Percentiles rank a stretch among this genome's conserved stretches.
phyloP scores from a whole-genome alignment of 2,888 invertebrate genomes.

The Tipula vernalis region DNA sequence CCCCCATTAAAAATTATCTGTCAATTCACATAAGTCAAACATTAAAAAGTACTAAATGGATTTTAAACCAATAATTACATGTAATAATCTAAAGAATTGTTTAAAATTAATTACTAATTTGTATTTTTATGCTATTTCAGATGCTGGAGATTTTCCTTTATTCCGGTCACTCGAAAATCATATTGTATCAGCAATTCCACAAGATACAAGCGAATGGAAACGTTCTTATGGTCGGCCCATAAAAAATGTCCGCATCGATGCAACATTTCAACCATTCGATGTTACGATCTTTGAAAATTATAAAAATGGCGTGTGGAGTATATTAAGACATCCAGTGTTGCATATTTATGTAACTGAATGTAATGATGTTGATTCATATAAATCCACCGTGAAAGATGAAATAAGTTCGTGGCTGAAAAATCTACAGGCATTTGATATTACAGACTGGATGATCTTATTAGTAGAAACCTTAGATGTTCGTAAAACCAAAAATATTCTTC shows the following conservation, averaged over 20 bases:
- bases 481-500: constrained; percentile 81
- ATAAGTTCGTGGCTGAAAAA: constrained; percentile 79
- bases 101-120: background rate
- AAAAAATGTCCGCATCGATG: constrained; percentile 71
- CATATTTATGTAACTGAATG: constrained; percentile 95
- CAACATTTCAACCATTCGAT: constrained; percentile 68
- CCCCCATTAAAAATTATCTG: background rate
- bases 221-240: constrained; percentile 78
- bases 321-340: constrained; percentile 79
- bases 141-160: constrained; percentile 73
- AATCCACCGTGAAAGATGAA: constrained; percentile 74
- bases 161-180: constrained; percentile 72
- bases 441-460: constrained; percentile 88
- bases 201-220: constrained; percentile 85
- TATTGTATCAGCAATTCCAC: constrained; percentile 65
- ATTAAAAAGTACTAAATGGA: constrained; percentile 12
- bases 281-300: constrained; percentile 52
- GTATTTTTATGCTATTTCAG: constrained; percentile 32
- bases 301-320: constrained; percentile 58
- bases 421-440: constrained; percentile 57
- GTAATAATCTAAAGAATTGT: constrained; percentile 13
- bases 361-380: constrained; percentile 84
- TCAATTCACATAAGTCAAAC: background rate
- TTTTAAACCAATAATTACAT: constrained; percentile 16
- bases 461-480: constrained; percentile 87